phyloP scores from a whole-genome alignment of 2,113 vertebrate species.

The Pteruthius melanotis region DNA sequence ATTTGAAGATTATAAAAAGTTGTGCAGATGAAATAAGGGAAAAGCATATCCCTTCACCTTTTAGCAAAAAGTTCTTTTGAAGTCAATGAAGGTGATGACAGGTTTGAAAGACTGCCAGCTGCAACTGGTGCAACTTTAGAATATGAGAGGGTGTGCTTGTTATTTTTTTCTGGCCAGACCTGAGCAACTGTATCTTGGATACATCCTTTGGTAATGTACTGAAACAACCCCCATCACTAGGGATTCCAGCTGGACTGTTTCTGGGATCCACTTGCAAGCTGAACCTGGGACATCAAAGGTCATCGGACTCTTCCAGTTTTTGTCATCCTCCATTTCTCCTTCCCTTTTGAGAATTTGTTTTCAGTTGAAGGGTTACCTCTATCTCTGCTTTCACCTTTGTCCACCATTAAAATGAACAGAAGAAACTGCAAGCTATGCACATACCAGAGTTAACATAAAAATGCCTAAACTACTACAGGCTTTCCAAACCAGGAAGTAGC shows the following conservation, averaged over 20 bases:
- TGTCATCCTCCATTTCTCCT: background rate
- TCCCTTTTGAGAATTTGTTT: background rate
- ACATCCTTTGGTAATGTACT: conserved; percentile 16
- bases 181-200: conserved; percentile 25
- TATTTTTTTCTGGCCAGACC: conserved; percentile 21
- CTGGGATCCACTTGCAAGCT: background rate
- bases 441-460: background rate
- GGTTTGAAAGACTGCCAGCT: conserved; percentile 18
- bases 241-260: background rate
- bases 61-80: conserved; percentile 11
- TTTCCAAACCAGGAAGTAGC: background rate
- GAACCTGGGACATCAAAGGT: background rate
- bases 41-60: conserved; percentile 19
- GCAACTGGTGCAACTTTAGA: conserved; percentile 4
- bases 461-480: background rate
- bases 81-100: conserved; percentile 3
- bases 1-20: background rate
- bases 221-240: background rate
- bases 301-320: background rate
- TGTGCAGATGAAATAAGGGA: background rate
- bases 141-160: background rate
- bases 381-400: background rate
- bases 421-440: background rate
- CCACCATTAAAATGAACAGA: background rate
- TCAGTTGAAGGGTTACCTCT: background rate